Evolutionary conservation across 2,797 vertebrate genomes (phyloP), one percentile per base, ranked within the genome.

Genomic region (Prionace glauca): DNA sequence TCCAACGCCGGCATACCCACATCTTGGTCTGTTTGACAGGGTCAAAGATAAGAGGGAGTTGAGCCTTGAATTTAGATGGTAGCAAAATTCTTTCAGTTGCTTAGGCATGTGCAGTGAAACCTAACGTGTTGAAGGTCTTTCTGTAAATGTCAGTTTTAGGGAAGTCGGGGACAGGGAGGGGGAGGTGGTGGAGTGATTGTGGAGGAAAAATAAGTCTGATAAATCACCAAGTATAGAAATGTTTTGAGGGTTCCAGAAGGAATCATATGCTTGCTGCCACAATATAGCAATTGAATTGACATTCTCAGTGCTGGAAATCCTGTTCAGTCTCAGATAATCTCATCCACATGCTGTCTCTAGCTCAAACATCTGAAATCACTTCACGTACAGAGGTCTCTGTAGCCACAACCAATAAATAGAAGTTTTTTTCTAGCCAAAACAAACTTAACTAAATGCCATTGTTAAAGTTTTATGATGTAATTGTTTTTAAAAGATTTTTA

Each of bases 401-500:
- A 92, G 32, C 65, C 90, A 41, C 20, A 36, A n/a, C 56, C 32
- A 91, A 67, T 67, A 91, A 91, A 65, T 65, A 69, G 29, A 67
- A 45, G 0, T 69, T 92, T 69, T 77, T 56, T 77, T 56, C 45
- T 60, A 56, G 69, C 71, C 67, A 95, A 77, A 72, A 16, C 45
- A 95, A 77, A 29, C 24, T 32, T n/a, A 71, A 94, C 67, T 72
- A 29, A 22, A 11, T 71, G 26, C 36, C 36, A 26, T 74, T 60
- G 45, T 24, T 74, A 20, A 22, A 94, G 71, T 32, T 65, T 77
- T 95, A 41, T 56, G 69, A 50, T 94, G 67, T 95, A 36, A 71
- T 94, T 94, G 67, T 41, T 71, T 94, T 93, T 3, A 94, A 94
- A 72, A 92, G 62, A 69, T 67, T 93, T 93, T 50, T 72, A 29